phyloP scores from a whole-genome alignment of 2,888 invertebrate genomes.

The Stramonita haemastoma region DNA sequence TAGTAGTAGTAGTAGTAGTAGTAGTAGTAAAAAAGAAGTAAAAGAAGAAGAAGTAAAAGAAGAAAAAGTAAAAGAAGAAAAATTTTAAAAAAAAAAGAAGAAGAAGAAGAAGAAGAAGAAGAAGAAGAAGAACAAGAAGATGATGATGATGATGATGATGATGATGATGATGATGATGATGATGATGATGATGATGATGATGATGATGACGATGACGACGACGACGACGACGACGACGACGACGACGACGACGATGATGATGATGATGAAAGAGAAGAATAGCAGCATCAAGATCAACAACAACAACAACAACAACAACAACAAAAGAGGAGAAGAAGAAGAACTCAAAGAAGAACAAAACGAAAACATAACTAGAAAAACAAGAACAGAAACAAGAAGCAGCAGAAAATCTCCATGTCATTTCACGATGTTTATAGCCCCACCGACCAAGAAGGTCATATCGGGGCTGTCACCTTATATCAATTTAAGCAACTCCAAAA shows the following conservation, averaged over 20 bases:
- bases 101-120: background rate
- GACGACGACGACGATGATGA: background rate
- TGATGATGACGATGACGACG: background rate
- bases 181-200: too few relatives aligned
- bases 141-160: background rate
- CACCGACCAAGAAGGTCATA: too few relatives aligned
- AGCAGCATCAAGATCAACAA: background rate
- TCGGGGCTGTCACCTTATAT: too few relatives aligned
- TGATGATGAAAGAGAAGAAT: background rate
- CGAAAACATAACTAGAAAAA: background rate
- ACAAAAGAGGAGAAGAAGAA: background rate
- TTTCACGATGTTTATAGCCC: too few relatives aligned
- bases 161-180: too few relatives aligned
- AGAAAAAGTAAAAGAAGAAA: too few relatives aligned
- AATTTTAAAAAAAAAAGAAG: background rate
- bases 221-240: background rate
- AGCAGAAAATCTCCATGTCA: background rate
- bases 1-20: too few relatives aligned
- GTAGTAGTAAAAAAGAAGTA: too few relatives aligned
- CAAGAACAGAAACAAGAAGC: background rate
- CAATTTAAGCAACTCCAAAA: too few relatives aligned
- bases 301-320: background rate
- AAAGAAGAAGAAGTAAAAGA: too few relatives aligned
- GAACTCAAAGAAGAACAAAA: too few relatives aligned
- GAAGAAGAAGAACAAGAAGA: background rate